Conservation (phyloP, 1,140 invertebrate genomes). For the Tribolium castaneum region DNA sequence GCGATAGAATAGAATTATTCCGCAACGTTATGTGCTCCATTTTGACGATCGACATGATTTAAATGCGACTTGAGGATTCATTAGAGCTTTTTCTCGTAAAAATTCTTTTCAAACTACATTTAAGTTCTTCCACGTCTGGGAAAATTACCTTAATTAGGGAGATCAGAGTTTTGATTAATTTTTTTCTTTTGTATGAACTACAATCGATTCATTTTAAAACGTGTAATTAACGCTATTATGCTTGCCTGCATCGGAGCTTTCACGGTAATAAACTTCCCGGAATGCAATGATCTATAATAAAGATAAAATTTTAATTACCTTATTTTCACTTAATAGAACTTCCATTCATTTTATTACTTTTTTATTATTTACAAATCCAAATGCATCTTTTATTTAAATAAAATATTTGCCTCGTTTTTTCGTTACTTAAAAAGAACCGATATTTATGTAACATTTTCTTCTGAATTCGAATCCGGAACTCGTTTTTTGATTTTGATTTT, state of each 20-base stretch:
- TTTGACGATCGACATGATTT: neutral
- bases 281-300: neutral
- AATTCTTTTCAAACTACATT: neutral
- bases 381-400: too few species aligned
- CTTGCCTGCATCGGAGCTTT: neutral
- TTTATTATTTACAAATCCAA: too few species aligned
- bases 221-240: neutral
- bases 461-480: too few species aligned
- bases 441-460: too few species aligned
- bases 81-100: neutral
- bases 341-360: too few species aligned
- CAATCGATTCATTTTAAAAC: neutral
- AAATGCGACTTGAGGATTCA: neutral
- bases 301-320: neutral
- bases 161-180: neutral
- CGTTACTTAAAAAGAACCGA: too few species aligned
- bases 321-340: too few species aligned
- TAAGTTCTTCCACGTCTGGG: too few species aligned
- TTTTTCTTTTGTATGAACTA: neutral
- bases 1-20: neutral
- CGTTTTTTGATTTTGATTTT: too few species aligned
- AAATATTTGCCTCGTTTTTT: too few species aligned
- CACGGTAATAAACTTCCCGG: neutral
- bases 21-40: constrained; percentile 19
- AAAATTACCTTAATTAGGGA: neutral